Conservation (phyloP, 2,113 vertebrate species). For the Perccottus glenii region DNA sequence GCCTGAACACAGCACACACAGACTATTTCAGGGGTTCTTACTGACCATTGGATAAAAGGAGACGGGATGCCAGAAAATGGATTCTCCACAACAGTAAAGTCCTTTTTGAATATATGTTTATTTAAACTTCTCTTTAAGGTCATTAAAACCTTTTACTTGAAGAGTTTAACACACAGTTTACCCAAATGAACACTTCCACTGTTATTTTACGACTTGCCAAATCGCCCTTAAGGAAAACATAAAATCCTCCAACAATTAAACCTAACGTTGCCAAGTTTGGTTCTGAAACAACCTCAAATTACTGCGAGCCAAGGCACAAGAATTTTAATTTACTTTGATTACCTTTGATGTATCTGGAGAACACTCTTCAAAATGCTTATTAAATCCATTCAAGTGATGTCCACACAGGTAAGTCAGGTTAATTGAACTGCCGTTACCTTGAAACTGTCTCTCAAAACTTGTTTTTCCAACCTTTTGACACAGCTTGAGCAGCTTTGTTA, state of each 20-base stretch:
- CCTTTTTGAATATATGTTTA: no score
- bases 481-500: constrained; percentile 68
- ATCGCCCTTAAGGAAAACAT: constrained; percentile 34
- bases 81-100: no score
- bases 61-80: no score
- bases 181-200: constrained; percentile 19
- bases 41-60: no score
- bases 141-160: no score
- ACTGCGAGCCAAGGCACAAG: constrained; percentile 35
- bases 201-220: constrained; percentile 27
- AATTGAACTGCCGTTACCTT: constrained; percentile 65
- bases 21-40: no score
- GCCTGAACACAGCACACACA: no score
- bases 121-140: no score
- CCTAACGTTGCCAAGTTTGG: constrained; percentile 8
- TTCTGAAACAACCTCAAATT: constrained; percentile 56
- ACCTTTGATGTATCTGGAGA: constrained; percentile 63
- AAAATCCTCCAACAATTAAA: constrained; percentile 29
- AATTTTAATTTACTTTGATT: constrained; percentile 64
- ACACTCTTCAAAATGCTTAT: constrained; percentile 60
- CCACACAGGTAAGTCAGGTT: constrained; percentile 60
- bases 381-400: constrained; percentile 68
- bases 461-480: constrained; percentile 67
- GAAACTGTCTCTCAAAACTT: constrained; percentile 65
- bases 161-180: no score